These are phyloP conservation scores for Pelochelys cantorii DNA, from an alignment of 2,797 vertebrate species.

Conservation along the genomic window DNA sequence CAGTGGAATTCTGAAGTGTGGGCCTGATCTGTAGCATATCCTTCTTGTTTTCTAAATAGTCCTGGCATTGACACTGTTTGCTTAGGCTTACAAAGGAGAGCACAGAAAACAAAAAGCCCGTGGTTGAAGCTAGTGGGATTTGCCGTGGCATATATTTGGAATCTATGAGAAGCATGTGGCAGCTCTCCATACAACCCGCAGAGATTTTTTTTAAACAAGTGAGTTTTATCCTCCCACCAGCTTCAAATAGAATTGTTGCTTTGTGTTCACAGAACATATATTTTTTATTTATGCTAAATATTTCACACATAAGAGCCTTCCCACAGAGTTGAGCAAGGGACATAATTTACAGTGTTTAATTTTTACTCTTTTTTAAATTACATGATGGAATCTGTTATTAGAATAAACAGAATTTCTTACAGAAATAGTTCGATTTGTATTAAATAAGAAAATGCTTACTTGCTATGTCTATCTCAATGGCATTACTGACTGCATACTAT, in stretches of 20 bases:
- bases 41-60: constrained; percentile 72
- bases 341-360: neutral
- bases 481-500: neutral
- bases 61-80: constrained; percentile 50
- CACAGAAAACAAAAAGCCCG: constrained; percentile 85
- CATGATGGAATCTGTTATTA: constrained; percentile 14
- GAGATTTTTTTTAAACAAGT: constrained; percentile 67
- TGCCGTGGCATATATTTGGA: constrained; percentile 90
- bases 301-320: constrained; percentile 50
- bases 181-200: constrained; percentile 82
- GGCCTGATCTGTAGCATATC: constrained; percentile 78
- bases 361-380: neutral
- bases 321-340: constrained; percentile 35
- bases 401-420: neutral
- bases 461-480: neutral
- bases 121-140: constrained; percentile 81
- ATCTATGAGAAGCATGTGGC: constrained; percentile 89
- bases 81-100: constrained; percentile 62
- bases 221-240: constrained; percentile 86
- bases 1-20: constrained; percentile 86
- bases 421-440: neutral
- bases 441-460: constrained; percentile 1
- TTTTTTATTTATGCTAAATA: constrained; percentile 72
- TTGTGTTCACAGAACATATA: constrained; percentile 85
- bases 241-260: constrained; percentile 75